phyloP scores from a whole-genome alignment of 2,888 invertebrate genomes.

The Cerceris ruficornis region DNA sequence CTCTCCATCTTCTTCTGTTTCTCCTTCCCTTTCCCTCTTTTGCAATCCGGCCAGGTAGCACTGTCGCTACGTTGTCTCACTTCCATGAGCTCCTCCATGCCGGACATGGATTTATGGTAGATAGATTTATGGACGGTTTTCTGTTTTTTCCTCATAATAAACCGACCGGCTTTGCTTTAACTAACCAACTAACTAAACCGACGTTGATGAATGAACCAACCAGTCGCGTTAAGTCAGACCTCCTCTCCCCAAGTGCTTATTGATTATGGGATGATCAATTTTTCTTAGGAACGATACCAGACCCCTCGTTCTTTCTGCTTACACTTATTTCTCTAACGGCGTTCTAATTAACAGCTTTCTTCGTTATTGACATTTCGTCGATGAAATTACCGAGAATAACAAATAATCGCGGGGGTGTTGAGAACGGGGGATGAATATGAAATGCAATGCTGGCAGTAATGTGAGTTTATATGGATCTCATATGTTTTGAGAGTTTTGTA shows the following conservation, averaged over 20 bases:
- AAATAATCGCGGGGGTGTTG: too few species aligned
- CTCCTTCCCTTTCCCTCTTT: neutral
- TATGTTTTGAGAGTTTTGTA: too few species aligned
- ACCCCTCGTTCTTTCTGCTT: neutral
- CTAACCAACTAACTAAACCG: conserved; percentile 62
- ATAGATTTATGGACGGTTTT: conserved; percentile 63
- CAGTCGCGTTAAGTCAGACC: conserved; percentile 31
- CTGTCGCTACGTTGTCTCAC: conserved; percentile 11
- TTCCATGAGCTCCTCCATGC: conserved; percentile 35
- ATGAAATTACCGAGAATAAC: too few species aligned
- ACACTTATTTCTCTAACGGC: neutral
- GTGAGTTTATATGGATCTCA: too few species aligned
- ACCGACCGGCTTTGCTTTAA: conserved; percentile 48
- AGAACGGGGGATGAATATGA: too few species aligned
- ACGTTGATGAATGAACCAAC: conserved; percentile 63
- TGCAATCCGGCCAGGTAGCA: neutral
- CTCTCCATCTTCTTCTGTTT: neutral
- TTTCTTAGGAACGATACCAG: neutral
- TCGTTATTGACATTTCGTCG: too few species aligned
- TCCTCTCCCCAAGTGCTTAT: conserved; percentile 31
- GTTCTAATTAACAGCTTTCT: neutral
- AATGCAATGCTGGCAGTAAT: too few species aligned
- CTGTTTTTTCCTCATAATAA: conserved; percentile 60
- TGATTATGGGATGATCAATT: conserved; percentile 33
- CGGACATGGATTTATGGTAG: conserved; percentile 59